Conservation (phyloP, 2,888 invertebrate species). For the Drosophila flavopinicola region DNA sequence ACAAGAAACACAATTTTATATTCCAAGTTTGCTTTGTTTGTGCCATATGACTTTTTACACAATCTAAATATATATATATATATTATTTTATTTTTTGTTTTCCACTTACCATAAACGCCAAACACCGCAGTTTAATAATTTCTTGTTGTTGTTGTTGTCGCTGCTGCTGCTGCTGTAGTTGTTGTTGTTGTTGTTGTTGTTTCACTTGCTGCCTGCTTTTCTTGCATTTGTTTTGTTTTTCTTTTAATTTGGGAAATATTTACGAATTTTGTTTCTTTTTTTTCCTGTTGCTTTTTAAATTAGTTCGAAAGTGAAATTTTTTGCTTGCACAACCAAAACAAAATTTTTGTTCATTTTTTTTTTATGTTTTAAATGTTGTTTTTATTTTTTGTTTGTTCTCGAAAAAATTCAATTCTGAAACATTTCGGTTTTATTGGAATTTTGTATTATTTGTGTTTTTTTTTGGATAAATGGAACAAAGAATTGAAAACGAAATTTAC, state of each 20-base stretch:
- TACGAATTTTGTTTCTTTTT: conserved; percentile 11
- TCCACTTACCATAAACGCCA: conserved; percentile 71
- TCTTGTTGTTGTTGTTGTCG: conserved; percentile 42
- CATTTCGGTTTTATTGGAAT: conserved; percentile 19
- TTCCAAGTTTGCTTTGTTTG: neutral
- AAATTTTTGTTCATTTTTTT: conserved; percentile 43
- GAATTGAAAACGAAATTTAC: conserved; percentile 35
- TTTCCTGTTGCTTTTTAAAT: conserved; percentile 26
- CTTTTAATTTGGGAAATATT: neutral
- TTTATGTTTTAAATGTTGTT: neutral
- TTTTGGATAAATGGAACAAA: conserved; percentile 16
- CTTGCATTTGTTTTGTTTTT: conserved; percentile 39
- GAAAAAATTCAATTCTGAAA: conserved; percentile 22
- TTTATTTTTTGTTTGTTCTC: conserved; percentile 7
- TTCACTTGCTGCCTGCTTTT: conserved; percentile 27
- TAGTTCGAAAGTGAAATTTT: conserved; percentile 51
- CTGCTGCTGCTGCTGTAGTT: conserved; percentile 10
- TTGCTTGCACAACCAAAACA: conserved; percentile 48
- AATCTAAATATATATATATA: neutral
- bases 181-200: conserved; percentile 21
- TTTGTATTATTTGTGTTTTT: neutral
- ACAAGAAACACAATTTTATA: neutral
- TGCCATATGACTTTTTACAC: too few species aligned
- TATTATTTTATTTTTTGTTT: neutral
- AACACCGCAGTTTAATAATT: conserved; percentile 77